phyloP scores from a whole-genome alignment of 1,140 invertebrate species.

The Euglossa dilemma region DNA sequence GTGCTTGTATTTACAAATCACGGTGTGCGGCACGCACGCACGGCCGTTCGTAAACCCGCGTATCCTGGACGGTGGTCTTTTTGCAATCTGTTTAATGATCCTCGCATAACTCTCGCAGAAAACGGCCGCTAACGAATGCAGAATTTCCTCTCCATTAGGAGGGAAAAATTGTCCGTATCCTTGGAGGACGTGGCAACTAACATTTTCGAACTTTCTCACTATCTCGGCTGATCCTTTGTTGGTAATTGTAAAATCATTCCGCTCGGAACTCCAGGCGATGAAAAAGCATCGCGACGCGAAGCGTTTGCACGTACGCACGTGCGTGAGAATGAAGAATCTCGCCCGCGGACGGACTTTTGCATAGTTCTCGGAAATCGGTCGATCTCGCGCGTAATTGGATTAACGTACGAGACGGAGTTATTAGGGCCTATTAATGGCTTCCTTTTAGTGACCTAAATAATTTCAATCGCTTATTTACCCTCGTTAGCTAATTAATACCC shows the following conservation, averaged over 20 bases:
- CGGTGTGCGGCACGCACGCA: slow-evolving; percentile 31
- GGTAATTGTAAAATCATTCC: not conserved
- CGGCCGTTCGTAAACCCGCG: slow-evolving; percentile 39
- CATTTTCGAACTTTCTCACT: slow-evolving; percentile 13
- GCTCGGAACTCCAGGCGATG: too few relatives aligned
- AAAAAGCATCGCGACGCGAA: not conserved
- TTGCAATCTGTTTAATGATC: slow-evolving; percentile 69
- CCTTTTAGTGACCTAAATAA: too few relatives aligned
- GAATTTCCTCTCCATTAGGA: slow-evolving; percentile 20
- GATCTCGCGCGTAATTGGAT: too few relatives aligned
- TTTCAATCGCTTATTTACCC: too few relatives aligned
- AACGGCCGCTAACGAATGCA: slow-evolving; percentile 43
- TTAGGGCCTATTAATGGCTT: too few relatives aligned
- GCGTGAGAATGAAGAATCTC: not conserved
- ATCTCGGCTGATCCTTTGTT: not conserved
- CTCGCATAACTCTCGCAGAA: slow-evolving; percentile 65
- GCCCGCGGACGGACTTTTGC: not conserved
- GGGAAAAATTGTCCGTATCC: not conserved
- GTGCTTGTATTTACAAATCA: slow-evolving; percentile 47
- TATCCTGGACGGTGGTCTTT: slow-evolving; percentile 51
- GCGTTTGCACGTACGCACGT: not conserved
- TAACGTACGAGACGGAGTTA: too few relatives aligned
- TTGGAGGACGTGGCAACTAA: not conserved
- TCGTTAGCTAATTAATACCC: too few relatives aligned
- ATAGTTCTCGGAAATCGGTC: not conserved